Evolutionary conservation across 2,888 invertebrate genomes (phyloP).

Genomic region (Oligia fasciuncula): DNA sequence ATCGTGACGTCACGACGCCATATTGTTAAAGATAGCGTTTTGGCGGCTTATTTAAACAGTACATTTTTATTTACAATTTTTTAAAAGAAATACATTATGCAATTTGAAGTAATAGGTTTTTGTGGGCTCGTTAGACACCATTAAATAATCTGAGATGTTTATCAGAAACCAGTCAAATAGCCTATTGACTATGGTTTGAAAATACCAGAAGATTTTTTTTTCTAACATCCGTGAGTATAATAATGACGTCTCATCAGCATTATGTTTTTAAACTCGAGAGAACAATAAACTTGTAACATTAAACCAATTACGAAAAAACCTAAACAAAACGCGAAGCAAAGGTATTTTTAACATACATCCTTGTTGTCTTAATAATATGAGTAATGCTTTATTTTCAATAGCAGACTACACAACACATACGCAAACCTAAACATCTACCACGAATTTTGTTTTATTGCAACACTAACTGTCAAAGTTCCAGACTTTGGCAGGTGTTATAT

Average conservation of each 20-base stretch:
- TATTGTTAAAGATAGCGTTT: too few relatives aligned
- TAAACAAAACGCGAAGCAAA: constrained; percentile 51
- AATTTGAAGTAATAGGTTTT: too few relatives aligned
- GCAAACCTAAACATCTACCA: constrained; percentile 32
- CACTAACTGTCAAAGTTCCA: constrained; percentile 15
- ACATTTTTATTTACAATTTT: too few relatives aligned
- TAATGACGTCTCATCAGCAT: constrained; percentile 24
- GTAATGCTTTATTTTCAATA: constrained; percentile 53
- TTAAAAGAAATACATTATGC: too few relatives aligned
- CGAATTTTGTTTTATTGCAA: constrained; percentile 45
- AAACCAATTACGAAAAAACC: constrained; percentile 39
- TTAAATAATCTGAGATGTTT: too few relatives aligned
- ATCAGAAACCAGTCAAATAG: too few relatives aligned
- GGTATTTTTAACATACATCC: constrained; percentile 61
- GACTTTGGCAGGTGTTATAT: constrained; percentile 36
- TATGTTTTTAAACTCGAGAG: constrained; percentile 35
- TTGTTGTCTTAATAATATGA: constrained; percentile 54
- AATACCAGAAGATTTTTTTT: neutral
- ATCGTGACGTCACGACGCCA: too few relatives aligned
- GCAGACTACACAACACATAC: constrained; percentile 59
- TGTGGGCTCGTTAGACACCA: too few relatives aligned
- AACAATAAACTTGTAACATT: constrained; percentile 44
- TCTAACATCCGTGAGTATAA: constrained; percentile 12
- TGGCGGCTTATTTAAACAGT: too few relatives aligned
- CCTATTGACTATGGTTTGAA: neutral